phyloP scores from a whole-genome alignment of 2,113 vertebrate genomes.

The Salvelinus sp. region DNA sequence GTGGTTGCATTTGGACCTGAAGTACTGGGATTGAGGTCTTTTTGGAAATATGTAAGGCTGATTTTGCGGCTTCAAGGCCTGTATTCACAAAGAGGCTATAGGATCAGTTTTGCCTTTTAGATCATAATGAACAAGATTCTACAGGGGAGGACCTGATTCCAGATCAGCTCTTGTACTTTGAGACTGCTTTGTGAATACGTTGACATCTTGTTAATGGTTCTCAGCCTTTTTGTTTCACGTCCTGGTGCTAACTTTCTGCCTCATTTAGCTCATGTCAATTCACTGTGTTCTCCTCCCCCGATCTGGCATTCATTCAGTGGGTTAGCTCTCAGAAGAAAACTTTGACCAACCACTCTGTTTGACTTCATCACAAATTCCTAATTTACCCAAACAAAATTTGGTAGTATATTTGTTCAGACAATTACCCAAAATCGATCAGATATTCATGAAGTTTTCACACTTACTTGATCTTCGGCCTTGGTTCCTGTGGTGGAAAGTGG shows the following conservation, averaged over 20 bases:
- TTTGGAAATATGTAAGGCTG: background rate
- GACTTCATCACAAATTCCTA: slow-evolving; percentile 29
- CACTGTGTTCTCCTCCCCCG: slow-evolving; percentile 51
- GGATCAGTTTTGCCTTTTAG: too few species aligned
- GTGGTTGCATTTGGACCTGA: slow-evolving; percentile 43
- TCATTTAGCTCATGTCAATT: slow-evolving; percentile 75
- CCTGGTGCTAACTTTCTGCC: slow-evolving; percentile 71
- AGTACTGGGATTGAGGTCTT: slow-evolving; percentile 30
- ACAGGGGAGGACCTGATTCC: too few species aligned
- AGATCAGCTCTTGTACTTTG: too few species aligned
- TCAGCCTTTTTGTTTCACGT: slow-evolving; percentile 69
- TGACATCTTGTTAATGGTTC: slow-evolving; percentile 72
- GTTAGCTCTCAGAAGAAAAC: slow-evolving; percentile 50
- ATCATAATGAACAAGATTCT: too few species aligned
- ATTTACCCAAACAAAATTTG: slow-evolving; percentile 20
- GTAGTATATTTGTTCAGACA: slow-evolving; percentile 9
- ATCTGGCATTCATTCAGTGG: slow-evolving; percentile 51
- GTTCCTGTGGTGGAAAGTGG: slow-evolving; percentile 21
- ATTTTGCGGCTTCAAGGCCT: too few species aligned
- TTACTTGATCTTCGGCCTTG: slow-evolving; percentile 25
- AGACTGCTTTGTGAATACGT: slow-evolving; percentile 3
- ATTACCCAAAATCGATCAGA: slow-evolving; percentile 12
- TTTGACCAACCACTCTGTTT: slow-evolving; percentile 40
- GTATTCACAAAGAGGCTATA: too few species aligned
- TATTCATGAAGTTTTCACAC: slow-evolving; percentile 27